Evolutionary conservation across 2,888 invertebrate species (phyloP), one percentile per base, ranked within the genome.

Genomic region (Drosophila paramelanica): DNA sequence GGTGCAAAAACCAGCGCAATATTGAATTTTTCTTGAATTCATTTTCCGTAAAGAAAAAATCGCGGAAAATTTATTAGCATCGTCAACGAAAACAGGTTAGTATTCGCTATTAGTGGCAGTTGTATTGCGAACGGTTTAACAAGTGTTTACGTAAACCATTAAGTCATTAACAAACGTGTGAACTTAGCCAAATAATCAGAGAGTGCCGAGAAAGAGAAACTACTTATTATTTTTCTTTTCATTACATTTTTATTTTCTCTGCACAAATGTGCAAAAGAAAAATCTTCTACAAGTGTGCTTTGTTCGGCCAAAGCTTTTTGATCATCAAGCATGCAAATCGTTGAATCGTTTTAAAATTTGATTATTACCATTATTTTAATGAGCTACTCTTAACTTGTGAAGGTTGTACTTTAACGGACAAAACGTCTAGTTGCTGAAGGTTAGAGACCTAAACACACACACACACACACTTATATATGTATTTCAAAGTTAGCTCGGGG

Each of bases 351-450:
- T 17, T 10, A 33, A 39, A 33, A 8, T 10, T 43, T 39, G 20
- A 38, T 38, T 47, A 36, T 14, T 8, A 13, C 1, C 27, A 14
- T 45, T 14, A 41, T 39, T 17, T 17, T 31, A 4, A 25, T 20
- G 52, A 65, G 31, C 36, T 55, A 41, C 49, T 56, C 43, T 67
- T 56, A 60, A 38, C 38, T 52, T 59, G n/a, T 45, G 73, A 79
- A 79, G 79, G 79, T 66, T 79, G 64, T 51, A 58, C 64, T 70
- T 69, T 62, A 83, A 70, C 83, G 69, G 69, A 65, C 80, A 65
- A 66, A 61, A 55, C 56, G 52, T 67, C 56, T 64, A 46, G 43
- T 72, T 41, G 55, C 41, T 45, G 77, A 77, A 77, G 77, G 77
- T 59, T 61, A 74, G 55, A 77, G 39, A 65, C 55, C 58, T 39